phyloP scores from a whole-genome alignment of 1,140 invertebrate species.

The Zaprionus tsacasi region DNA sequence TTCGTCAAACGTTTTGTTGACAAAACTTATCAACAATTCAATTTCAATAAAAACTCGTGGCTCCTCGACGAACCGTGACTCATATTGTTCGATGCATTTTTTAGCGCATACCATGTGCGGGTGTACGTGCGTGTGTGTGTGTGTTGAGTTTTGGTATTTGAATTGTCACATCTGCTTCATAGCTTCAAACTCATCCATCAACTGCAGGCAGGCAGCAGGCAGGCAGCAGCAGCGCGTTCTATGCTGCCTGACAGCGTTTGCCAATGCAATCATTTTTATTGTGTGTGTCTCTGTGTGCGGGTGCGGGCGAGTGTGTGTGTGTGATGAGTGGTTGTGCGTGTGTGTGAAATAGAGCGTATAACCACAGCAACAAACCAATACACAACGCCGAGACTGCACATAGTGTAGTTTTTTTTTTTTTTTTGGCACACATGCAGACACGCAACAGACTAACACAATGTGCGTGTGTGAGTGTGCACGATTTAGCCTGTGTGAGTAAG shows the following conservation, averaged over 20 bases:
- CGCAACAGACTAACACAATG: constrained; percentile 51
- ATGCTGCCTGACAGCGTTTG: constrained; percentile 60
- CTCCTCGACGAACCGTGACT: constrained; percentile 45
- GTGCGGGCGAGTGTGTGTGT: constrained; percentile 34
- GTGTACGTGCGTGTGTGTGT: constrained; percentile 26
- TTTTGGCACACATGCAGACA: constrained; percentile 46
- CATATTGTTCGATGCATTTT: constrained; percentile 75
- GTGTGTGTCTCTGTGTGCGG: constrained; percentile 31
- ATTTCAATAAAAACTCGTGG: constrained; percentile 78
- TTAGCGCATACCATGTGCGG: constrained; percentile 53
- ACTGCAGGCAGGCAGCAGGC: constrained; percentile 73
- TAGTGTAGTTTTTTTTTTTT: constrained; percentile 38
- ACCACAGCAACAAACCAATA: constrained; percentile 67
- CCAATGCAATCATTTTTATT: constrained; percentile 82
- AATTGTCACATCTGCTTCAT: constrained; percentile 81
- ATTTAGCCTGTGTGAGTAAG: constrained; percentile 22
- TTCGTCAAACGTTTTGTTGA: constrained; percentile 68
- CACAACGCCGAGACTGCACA: constrained; percentile 31
- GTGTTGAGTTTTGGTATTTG: constrained; percentile 71
- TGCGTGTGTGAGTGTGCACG: constrained; percentile 20
- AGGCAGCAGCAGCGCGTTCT: constrained; percentile 8
- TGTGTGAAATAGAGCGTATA: constrained; percentile 65
- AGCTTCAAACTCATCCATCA: constrained; percentile 75
- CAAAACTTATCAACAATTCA: constrained; percentile 82
- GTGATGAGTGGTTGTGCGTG: constrained; percentile 21